phyloP scores from a whole-genome alignment of 2,113 vertebrate genomes.

The Paedocypris sp. region DNA sequence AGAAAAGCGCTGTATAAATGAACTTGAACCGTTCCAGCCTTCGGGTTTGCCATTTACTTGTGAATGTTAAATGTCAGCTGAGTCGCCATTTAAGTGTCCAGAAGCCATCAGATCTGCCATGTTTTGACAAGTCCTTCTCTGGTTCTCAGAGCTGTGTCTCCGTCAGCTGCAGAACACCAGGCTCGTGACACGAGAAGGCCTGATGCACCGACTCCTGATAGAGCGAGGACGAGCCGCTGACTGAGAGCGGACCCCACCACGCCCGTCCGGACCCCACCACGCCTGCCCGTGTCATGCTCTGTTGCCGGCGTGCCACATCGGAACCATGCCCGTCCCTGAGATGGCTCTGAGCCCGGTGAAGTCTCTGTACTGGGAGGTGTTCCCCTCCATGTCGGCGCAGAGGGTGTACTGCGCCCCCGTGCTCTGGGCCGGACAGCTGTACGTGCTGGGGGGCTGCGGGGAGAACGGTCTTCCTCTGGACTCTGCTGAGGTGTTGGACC shows the following conservation, averaged over 20 bases:
- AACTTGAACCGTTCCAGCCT: too few relatives aligned
- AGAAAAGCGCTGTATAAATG: too few relatives aligned
- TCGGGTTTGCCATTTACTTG: too few relatives aligned
- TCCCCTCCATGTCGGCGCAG: conserved; percentile 80
- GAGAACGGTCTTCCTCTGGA: conserved; percentile 74
- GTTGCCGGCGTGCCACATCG: conserved; percentile 32
- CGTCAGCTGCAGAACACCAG: not conserved
- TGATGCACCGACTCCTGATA: conserved; percentile 36
- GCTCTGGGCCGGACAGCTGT: conserved; percentile 74
- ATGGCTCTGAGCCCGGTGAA: conserved; percentile 72
- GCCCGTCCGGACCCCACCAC: not conserved
- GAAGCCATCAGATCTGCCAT: too few relatives aligned
- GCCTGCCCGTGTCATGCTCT: conserved; percentile 26
- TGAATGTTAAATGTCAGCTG: too few relatives aligned
- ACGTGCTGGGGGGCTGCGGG: conserved; percentile 88
- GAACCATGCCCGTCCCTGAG: conserved; percentile 64
- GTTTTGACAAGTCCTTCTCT: too few relatives aligned
- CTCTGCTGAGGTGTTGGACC: conserved; percentile 72
- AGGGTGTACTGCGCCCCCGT: conserved; percentile 84
- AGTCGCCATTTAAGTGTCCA: too few relatives aligned
- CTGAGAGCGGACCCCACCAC: conserved; percentile 17
- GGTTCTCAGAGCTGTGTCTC: too few relatives aligned
- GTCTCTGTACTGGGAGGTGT: conserved; percentile 76
- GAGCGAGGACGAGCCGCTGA: conserved; percentile 36
- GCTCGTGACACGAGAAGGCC: conserved; percentile 17